These are phyloP conservation scores for Catagonus wagneri DNA, from an alignment of 2,113 vertebrate genomes.

Conservation along the genomic window DNA sequence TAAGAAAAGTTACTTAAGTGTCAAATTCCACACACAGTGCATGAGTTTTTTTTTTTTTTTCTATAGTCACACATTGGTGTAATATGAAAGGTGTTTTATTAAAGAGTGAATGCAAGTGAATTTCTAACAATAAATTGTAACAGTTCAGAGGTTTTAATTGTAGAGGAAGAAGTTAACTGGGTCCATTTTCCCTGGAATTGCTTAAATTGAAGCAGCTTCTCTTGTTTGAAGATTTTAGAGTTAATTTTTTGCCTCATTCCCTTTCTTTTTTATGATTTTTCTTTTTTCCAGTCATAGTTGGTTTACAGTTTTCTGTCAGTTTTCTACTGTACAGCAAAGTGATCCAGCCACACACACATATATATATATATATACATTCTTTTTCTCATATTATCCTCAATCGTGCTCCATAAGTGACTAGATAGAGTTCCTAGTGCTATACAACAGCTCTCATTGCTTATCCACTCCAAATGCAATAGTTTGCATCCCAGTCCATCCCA, in stretches of 20 bases:
- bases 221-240: constrained; percentile 87
- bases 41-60: background rate
- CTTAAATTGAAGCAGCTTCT: constrained; percentile 85
- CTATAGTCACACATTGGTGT: constrained; percentile 10
- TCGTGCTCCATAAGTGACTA: no score
- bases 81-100: constrained; percentile 82
- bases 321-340: no score
- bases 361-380: no score
- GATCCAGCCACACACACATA: no score
- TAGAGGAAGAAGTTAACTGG: constrained; percentile 77
- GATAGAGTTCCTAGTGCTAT: no score
- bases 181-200: constrained; percentile 86
- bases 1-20: background rate
- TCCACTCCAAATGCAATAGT: no score
- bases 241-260: constrained; percentile 72
- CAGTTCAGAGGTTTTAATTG: constrained; percentile 78
- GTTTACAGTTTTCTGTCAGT: no score
- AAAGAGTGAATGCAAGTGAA: constrained; percentile 48
- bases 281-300: no score
- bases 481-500: no score
- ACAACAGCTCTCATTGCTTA: no score
- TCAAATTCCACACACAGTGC: constrained; percentile 63
- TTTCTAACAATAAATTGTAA: constrained; percentile 61
- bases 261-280: no score
- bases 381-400: no score